Percentiles rank a stretch among this genome's conserved stretches.
These are phyloP conservation scores for Chloroceryle inda DNA, from an alignment of 2,797 vertebrate genomes.

Conservation along the genomic window DNA sequence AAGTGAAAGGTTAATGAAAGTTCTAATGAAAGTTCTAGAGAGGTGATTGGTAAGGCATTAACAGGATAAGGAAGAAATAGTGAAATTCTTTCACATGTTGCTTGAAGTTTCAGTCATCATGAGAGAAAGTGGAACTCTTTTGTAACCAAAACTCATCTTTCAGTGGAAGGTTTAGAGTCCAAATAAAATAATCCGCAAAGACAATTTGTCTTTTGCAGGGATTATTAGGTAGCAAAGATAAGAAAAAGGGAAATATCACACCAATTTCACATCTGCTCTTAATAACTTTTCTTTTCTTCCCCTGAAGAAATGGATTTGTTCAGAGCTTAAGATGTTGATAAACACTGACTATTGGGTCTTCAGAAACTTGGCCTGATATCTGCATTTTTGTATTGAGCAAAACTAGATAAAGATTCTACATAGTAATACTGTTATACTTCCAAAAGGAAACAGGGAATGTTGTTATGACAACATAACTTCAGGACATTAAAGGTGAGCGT, in stretches of 20 bases:
- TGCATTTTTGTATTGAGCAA: not conserved
- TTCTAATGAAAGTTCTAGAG: not conserved
- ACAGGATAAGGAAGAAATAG: not conserved
- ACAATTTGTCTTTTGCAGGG: not conserved
- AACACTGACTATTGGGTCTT: not conserved
- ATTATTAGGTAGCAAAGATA: not conserved
- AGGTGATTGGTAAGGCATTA: not conserved
- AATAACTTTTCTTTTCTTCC: not conserved
- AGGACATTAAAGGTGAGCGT: not conserved
- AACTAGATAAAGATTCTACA: not conserved
- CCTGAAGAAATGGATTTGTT: not conserved
- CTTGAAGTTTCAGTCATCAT: not conserved
- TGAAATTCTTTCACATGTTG: not conserved
- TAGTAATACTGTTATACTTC: not conserved
- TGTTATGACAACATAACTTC: not conserved
- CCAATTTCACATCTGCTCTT: not conserved
- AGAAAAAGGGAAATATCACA: not conserved
- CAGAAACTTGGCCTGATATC: not conserved
- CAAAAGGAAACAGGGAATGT: not conserved
- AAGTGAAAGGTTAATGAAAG: not conserved
- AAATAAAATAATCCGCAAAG: conserved; percentile 13
- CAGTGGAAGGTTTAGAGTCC: not conserved
- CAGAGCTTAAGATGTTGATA: not conserved
- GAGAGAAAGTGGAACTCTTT: not conserved
- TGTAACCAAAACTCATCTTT: not conserved